Conservation (phyloP, 1,140 invertebrate species). For the Pseudoatta argentina region DNA sequence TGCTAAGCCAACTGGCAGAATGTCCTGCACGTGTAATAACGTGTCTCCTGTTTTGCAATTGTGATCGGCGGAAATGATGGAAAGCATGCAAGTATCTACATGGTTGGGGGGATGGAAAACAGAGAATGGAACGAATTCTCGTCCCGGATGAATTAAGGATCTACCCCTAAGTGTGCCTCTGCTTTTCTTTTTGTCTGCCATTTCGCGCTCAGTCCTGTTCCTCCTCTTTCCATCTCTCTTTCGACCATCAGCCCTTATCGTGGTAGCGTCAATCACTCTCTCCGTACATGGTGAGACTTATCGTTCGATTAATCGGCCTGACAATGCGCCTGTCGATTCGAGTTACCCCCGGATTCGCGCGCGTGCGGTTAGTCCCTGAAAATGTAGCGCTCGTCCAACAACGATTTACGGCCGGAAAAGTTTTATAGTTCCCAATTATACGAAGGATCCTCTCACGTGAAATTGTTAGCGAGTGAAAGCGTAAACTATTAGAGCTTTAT, state of each 20-base stretch:
- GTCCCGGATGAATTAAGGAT: conserved; percentile 68
- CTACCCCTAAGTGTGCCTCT: conserved; percentile 57
- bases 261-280: conserved; percentile 76
- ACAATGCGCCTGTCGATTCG: conserved; percentile 78
- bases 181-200: conserved; percentile 46
- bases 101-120: conserved; percentile 29
- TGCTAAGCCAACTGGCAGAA: not conserved
- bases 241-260: conserved; percentile 76
- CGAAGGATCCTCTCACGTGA: conserved; percentile 44
- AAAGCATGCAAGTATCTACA: conserved; percentile 1
- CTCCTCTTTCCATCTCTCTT: conserved; percentile 31
- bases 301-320: conserved; percentile 77
- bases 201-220: conserved; percentile 20
- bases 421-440: conserved; percentile 62
- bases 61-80: conserved; percentile 33
- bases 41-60: conserved; percentile 3
- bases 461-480: conserved; percentile 48
- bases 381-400: conserved; percentile 39
- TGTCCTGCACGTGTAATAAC: not conserved
- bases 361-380: conserved; percentile 58
- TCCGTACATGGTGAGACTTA: conserved; percentile 72
- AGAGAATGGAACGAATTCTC: conserved; percentile 37
- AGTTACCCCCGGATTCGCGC: conserved; percentile 69
- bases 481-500: conserved; percentile 23
- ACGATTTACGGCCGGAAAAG: conserved; percentile 61